Conservation (phyloP, 2,797 vertebrate species). For the Bovichtus diacanthus region DNA sequence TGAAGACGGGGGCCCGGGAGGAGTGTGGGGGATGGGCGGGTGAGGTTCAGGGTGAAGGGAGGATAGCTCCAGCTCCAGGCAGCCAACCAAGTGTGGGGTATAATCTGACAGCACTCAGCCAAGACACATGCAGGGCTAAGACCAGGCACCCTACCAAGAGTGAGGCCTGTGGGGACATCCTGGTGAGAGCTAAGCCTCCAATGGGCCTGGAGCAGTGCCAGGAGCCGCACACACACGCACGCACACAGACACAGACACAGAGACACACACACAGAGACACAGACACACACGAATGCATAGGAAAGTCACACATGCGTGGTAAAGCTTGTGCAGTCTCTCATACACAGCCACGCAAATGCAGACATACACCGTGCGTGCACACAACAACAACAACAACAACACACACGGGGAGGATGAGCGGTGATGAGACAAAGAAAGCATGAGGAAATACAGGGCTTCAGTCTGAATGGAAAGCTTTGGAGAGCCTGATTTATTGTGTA, state of each 20-base stretch:
- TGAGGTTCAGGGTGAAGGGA: slow-evolving; percentile 40
- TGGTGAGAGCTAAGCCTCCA: slow-evolving; percentile 82
- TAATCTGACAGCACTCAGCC: slow-evolving; percentile 83
- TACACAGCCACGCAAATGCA: slow-evolving; percentile 52
- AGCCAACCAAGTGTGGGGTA: slow-evolving; percentile 78
- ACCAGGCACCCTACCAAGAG: slow-evolving; percentile 84
- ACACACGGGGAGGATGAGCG: slow-evolving; percentile 30
- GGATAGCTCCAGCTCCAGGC: slow-evolving; percentile 73
- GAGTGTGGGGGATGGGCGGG: slow-evolving; percentile 4
- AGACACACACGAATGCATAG: slow-evolving; percentile 32
- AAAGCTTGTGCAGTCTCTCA: slow-evolving; percentile 39
- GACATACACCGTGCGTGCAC: slow-evolving; percentile 54
- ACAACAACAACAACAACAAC: slow-evolving; percentile 39
- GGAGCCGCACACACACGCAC: slow-evolving; percentile 41
- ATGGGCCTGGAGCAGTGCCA: slow-evolving; percentile 76
- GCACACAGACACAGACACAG: slow-evolving; percentile 24
- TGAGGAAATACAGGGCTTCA: slow-evolving; percentile 60
- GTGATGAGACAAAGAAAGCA: slow-evolving; percentile 63
- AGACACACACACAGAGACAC: slow-evolving; percentile 25
- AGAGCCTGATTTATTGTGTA: slow-evolving; percentile 26
- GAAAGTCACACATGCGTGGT: slow-evolving; percentile 55
- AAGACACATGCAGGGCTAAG: slow-evolving; percentile 83
- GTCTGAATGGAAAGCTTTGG: slow-evolving; percentile 47
- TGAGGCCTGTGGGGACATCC: slow-evolving; percentile 81
- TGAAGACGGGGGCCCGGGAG: slow-evolving; percentile 36